These are phyloP conservation scores for Sycophaga agraensis DNA, from an alignment of 1,140 invertebrate genomes.

Conservation along the genomic window DNA sequence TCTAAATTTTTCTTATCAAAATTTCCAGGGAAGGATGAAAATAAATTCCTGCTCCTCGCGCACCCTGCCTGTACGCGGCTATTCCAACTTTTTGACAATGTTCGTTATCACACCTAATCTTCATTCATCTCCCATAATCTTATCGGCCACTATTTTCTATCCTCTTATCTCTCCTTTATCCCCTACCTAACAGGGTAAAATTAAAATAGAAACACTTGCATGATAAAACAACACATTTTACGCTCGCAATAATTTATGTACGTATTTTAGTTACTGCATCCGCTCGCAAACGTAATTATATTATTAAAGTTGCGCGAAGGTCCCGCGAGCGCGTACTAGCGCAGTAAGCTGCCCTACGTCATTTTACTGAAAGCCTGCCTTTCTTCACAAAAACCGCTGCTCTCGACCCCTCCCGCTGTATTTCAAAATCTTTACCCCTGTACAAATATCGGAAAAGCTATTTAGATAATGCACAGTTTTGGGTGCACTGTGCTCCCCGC, in stretches of 20 bases:
- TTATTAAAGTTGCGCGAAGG: not conserved
- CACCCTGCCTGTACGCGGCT: too few relatives aligned
- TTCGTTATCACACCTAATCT: not conserved
- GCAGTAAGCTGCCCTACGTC: too few relatives aligned
- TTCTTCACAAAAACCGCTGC: not conserved
- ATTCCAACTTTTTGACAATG: conserved; percentile 3
- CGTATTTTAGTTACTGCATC: not conserved
- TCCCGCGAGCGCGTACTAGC: not conserved
- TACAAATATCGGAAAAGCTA: conserved; percentile 21
- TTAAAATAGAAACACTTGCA: not conserved
- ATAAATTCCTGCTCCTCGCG: conserved; percentile 1
- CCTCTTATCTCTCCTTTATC: not conserved
- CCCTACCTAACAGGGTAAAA: not conserved
- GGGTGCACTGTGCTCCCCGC: too few relatives aligned
- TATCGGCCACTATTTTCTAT: not conserved
- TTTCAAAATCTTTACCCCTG: conserved; percentile 22
- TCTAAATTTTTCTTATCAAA: conserved; percentile 22
- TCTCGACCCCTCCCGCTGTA: not conserved
- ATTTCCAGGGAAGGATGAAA: not conserved
- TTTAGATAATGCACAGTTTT: conserved; percentile 12
- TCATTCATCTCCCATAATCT: conserved; percentile 8
- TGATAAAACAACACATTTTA: not conserved
- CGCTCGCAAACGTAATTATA: not conserved
- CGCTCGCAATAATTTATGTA: not conserved
- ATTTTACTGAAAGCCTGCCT: conserved; percentile 1